Base-by-base conservation (phyloP, 2,888 invertebrate species). In the Gandaritis pyraliata region DNA sequence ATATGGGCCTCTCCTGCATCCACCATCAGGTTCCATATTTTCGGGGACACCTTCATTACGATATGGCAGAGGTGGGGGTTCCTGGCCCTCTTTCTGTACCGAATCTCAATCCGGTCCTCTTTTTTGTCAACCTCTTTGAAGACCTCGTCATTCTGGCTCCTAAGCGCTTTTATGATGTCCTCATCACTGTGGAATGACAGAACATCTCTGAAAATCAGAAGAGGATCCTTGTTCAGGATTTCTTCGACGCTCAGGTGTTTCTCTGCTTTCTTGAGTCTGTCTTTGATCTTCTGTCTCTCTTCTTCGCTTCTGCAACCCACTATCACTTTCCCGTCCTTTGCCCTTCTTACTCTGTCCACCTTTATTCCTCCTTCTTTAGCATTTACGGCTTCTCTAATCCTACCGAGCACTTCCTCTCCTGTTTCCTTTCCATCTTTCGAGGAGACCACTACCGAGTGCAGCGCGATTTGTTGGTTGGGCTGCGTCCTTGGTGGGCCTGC, bases 1-100 rank as follows among this genome's bases (percentile, higher is more conserved):
- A 41, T 41, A 12, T 38, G 38, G n/a, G n/a, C 38, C n/a, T 41
- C 41, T 41, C 41, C 41, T 41, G 13, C 13, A 4, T 41, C 41
- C 13, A 41, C 13, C 41, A 41, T 41, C 13, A n/a, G 7, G 6
- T 41, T 41, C 41, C 41, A 41, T 15, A 41, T 5, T 15, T 4
- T 1, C 4, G 41, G 41, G 2, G 41, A 41, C 13, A 41, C 41
- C 6, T 41, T 41, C 7, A 41, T 15, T 12, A 38, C 38, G 4
- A 38, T 38, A 12, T 38, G 38, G 38, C 8, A 3, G 38, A 3
- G 7, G 5, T 23, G 23, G 23, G 23, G 23, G 23, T 23, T 23
- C 23, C 23, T 23, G 23, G 23, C 23, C 23, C 23, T 41, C 15
- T 13, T n/a, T 15, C 41, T 41, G 7, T 41, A 41, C 1, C 41